Evolutionary conservation across 2,797 vertebrate genomes (phyloP), one percentile per base, ranked within the genome.

Genomic region (Yasuhikotakia modesta): DNA sequence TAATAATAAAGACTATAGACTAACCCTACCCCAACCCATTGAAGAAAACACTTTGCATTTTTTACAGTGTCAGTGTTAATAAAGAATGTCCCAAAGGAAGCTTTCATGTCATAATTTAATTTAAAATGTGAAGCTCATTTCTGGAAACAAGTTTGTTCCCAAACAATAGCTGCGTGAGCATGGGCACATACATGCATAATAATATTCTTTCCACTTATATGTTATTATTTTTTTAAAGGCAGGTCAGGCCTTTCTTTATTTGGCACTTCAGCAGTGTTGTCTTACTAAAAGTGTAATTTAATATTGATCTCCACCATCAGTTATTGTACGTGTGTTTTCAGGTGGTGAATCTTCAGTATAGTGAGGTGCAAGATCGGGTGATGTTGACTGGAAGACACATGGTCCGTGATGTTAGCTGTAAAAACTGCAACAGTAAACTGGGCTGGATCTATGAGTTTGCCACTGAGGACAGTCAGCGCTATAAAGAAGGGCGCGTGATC

Each of bases 361-460:
- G 97, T 8, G 96, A 98, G 88, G 97, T 99, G 82, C 97, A 99
- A 90, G 97, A 99, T 87, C 93, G 96, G 22, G 97, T 99, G 85
- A 99, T 99, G 97, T 94, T 99, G 66, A 99, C 97, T 0, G 97
- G 97, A 67, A 94, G 96, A 79, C 97, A 99, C 92, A 99, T 99
- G 97, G 97, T 99, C 85, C 93, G 96, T 17, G 97, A 99, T 0
- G 96, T 99, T 90, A 99, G 97, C 94, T 99, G 97, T 91, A 99
- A 99, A 90, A 99, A 98, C 94, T 99, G 97, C 94, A 99, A 97
- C 94, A 99, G 97, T 91, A 98, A 99, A 87, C 90, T 99, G 88
- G 97, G 97, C 8, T 99, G 97, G 97, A 97, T 99, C 93, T 99
- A 99, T 73, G 97, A 99, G 90, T 99, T 99, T 81, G 96, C 97